Percentiles rank a stretch among this genome's conserved stretches.
These are phyloP conservation scores for Anomalospiza imberbis DNA, from an alignment of 2,797 vertebrate genomes.

Conservation along the genomic window DNA sequence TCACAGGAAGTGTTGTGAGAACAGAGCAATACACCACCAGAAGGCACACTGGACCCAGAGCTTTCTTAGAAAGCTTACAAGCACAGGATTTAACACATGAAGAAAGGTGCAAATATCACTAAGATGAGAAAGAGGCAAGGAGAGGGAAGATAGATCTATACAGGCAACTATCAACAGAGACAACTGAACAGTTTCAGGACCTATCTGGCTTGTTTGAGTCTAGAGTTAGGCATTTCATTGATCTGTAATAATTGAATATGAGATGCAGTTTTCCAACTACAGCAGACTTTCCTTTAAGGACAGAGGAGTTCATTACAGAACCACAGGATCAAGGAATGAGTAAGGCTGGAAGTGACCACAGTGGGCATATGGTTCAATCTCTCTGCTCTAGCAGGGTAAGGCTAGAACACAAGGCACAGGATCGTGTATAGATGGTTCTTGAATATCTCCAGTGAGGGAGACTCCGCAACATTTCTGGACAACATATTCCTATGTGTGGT, in stretches of 20 bases:
- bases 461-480: not conserved
- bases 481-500: rapidly evolving
- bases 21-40: not conserved
- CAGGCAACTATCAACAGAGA: not conserved
- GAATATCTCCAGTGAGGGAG: not conserved
- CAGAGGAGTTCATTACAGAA: not conserved
- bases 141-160: not conserved
- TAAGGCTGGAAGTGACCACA: not conserved
- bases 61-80: not conserved
- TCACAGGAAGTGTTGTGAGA: not conserved
- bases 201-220: not conserved
- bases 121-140: not conserved
- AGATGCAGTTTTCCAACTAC: not conserved
- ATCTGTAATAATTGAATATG: not conserved
- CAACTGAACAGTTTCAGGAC: not conserved
- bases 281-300: not conserved
- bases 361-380: not conserved
- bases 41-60: not conserved
- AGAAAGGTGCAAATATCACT: not conserved
- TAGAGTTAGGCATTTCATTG: not conserved
- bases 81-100: not conserved
- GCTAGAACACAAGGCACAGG: not conserved
- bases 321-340: not conserved
- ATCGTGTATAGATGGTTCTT: not conserved
- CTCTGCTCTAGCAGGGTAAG: not conserved